Base-by-base conservation (phyloP, 2,797 vertebrate species). In the Pterois miles region DNA sequence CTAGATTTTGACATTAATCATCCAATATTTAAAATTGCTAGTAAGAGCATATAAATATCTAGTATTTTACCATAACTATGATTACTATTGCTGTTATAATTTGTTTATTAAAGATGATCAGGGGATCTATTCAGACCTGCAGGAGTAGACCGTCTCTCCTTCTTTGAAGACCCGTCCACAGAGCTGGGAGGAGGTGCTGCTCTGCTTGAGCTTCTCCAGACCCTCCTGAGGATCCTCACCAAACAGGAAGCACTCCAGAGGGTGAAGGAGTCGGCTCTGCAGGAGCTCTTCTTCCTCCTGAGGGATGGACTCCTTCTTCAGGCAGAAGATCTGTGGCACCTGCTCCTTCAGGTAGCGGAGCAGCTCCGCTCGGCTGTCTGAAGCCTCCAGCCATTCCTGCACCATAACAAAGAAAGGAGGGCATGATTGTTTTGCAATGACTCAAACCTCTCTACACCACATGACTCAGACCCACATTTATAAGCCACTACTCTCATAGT, bases 121-220 rank as follows among this genome's bases (percentile, higher is more conserved):
- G 34, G 69, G 29, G 13, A 20, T 70, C 7, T 65, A 2, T 56
- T 87, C 95, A 94, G 90, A 99, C 98, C 98, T 99, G 97, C 98
- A 99, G 58, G 98, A 99, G 91, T 99, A 99, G 1, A 98, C 98
- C 0, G 98, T 98, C 92, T 99, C 98, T 59, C 98, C 98, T 85
- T 97, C 96, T 95, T 97, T 98, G 90, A 99, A 99, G 64, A 99
- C 98, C 62, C 96, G 97, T 8, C 98, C 98, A 93, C 98, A 99
- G 57, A 97, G 95, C 76, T 98, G 97, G 76, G 98, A 96, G 16
- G 95, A 95, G 83, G 93, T 69, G 78, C 92, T 96, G 76, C 83
- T 91, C 77, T 98, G 96, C 31, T 96, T 94, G 53, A 99, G 92
- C 86, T 98, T 99, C 85, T 97, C 96, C 88, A 98, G 93, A 71